Evolutionary conservation across 2,797 vertebrate species (phyloP).

Genomic region (Crax fasciolata): DNA sequence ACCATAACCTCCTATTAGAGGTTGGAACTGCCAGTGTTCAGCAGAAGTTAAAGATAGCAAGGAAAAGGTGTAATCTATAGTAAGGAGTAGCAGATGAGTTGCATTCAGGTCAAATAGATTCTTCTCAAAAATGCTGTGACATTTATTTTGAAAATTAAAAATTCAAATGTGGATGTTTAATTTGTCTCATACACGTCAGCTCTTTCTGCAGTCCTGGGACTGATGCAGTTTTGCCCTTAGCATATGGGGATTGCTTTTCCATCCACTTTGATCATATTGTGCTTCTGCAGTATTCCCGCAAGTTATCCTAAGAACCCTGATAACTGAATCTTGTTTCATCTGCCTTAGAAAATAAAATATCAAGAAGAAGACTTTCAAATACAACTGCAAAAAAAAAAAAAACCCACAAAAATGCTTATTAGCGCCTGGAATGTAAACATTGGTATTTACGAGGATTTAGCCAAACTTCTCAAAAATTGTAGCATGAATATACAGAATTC

Average conservation of each 20-base stretch:
- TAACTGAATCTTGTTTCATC: constrained; percentile 41
- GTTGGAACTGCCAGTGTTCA: background rate
- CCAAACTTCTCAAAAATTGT: background rate
- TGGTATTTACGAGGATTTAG: constrained; percentile 6
- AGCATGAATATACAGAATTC: background rate
- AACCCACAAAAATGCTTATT: background rate
- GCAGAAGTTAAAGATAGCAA: constrained; percentile 9
- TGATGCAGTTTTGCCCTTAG: constrained; percentile 34
- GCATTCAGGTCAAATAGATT: constrained; percentile 8
- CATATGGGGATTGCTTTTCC: constrained; percentile 55
- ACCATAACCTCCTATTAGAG: background rate
- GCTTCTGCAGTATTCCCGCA: constrained; percentile 59
- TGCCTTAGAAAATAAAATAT: constrained; percentile 36
- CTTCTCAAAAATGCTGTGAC: constrained; percentile 46
- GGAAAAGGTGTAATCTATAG: background rate
- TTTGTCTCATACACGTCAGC: constrained; percentile 14
- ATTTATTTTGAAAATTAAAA: constrained; percentile 60
- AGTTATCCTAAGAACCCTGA: constrained; percentile 25
- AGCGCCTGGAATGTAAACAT: background rate
- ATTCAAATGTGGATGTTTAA: constrained; percentile 57
- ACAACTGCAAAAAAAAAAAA: background rate
- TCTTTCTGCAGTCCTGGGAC: constrained; percentile 30
- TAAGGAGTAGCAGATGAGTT: constrained; percentile 15
- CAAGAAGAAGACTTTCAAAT: background rate
- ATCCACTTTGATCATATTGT: constrained; percentile 55